phyloP scores from a whole-genome alignment of 2,888 invertebrate genomes.

The Polyommatus icarus region DNA sequence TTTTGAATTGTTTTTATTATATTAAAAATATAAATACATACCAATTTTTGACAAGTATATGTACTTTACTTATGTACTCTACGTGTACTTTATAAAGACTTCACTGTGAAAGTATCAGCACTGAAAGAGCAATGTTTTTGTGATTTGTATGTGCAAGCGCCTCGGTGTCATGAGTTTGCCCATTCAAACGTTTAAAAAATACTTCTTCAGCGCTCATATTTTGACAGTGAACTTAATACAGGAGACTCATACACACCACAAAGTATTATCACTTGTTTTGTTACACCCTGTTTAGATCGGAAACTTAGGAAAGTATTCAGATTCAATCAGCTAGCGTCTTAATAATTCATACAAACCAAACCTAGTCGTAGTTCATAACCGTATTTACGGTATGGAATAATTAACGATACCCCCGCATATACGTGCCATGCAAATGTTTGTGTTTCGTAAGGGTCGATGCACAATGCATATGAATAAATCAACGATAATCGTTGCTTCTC shows the following conservation, averaged over 20 bases:
- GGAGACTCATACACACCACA: too few species aligned
- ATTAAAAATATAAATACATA: too few species aligned
- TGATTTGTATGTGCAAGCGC: too few species aligned
- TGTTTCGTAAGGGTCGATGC: background rate
- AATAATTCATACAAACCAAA: background rate
- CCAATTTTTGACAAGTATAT: too few species aligned
- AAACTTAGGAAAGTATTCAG: background rate
- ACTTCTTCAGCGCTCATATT: too few species aligned
- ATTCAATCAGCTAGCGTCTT: background rate
- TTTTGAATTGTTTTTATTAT: background rate
- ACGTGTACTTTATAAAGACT: too few species aligned
- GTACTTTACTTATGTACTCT: too few species aligned
- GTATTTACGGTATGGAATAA: slow-evolving; percentile 15
- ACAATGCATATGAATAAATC: background rate
- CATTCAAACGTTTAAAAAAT: too few species aligned
- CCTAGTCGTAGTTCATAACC: background rate
- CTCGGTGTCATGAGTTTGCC: too few species aligned
- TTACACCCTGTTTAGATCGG: background rate
- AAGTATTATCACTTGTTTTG: background rate
- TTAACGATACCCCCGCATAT: background rate
- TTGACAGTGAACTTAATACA: too few species aligned
- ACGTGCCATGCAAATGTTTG: background rate
- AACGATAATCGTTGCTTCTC: background rate
- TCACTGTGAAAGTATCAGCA: too few species aligned
- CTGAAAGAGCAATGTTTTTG: too few species aligned